phyloP scores from a whole-genome alignment of 2,888 invertebrate genomes.

The Osmoderma eremita region DNA sequence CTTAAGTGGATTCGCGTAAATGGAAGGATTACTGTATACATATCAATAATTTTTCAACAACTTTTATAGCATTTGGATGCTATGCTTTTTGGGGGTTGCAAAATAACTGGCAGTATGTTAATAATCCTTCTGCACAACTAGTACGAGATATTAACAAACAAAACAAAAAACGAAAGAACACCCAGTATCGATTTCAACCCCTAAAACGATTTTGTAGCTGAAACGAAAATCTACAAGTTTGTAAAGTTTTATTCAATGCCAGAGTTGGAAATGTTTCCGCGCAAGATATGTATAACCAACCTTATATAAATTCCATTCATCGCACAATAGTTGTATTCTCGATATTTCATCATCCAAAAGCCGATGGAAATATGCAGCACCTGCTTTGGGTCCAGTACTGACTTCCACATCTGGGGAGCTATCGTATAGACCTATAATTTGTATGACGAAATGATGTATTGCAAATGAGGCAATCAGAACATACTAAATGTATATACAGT shows the following conservation, averaged over 20 bases:
- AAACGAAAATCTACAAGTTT: background rate
- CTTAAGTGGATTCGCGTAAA: no score
- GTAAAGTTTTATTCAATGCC: background rate
- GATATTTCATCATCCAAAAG: constrained; percentile 66
- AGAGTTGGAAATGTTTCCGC: background rate
- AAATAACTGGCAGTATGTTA: no score
- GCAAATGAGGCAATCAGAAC: no score
- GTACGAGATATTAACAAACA: no score
- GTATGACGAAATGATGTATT: background rate
- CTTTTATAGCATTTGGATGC: no score
- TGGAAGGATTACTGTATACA: no score
- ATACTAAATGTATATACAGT: no score
- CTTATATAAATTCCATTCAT: constrained; percentile 67
- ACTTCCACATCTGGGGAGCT: constrained; percentile 44
- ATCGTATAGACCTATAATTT: constrained; percentile 37
- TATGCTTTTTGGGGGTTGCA: no score
- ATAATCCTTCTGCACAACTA: no score
- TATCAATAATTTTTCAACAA: no score
- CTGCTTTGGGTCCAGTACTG: constrained; percentile 55
- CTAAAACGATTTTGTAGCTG: constrained; percentile 36
- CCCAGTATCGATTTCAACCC: no score
- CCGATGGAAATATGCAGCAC: constrained; percentile 62
- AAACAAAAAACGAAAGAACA: no score
- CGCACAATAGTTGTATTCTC: constrained; percentile 67
- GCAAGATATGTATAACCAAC: constrained; percentile 44